Conservation (phyloP, 2,797 vertebrate genomes). For the Myiotriccus ornatus region DNA sequence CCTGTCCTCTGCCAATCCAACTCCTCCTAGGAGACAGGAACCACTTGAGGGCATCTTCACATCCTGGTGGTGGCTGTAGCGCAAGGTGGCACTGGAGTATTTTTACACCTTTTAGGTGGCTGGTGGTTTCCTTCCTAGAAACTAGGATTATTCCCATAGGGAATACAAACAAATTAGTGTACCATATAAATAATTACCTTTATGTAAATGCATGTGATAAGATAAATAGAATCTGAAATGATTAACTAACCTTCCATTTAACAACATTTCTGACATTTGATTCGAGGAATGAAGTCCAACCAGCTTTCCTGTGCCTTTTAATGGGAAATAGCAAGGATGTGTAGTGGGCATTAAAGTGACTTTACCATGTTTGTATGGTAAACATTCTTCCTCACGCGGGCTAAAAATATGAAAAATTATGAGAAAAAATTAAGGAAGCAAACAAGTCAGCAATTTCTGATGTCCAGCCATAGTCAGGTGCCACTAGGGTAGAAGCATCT, state of each 20-base stretch:
- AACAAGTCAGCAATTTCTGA: not conserved
- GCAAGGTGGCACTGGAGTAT: conserved; percentile 56
- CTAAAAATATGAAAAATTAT: conserved; percentile 21
- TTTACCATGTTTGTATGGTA: conserved; percentile 5
- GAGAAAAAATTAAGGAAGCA: not conserved
- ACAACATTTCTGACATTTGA: conserved; percentile 57
- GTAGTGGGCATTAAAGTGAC: conserved; percentile 20
- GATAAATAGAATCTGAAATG: conserved; percentile 60
- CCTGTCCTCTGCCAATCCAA: not conserved
- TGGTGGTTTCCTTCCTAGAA: not conserved
- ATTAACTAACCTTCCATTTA: conserved; percentile 70
- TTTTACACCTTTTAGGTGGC: not conserved
- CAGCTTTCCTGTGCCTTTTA: conserved; percentile 35
- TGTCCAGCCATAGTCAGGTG: not conserved
- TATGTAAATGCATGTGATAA: conserved; percentile 67
- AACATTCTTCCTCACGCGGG: not conserved
- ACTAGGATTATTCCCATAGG: conserved; percentile 33
- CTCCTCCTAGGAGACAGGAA: not conserved
- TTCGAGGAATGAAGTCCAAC: conserved; percentile 53
- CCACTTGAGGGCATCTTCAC: not conserved
- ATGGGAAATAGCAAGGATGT: conserved; percentile 10
- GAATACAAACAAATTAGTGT: conserved; percentile 59
- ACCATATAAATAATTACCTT: conserved; percentile 64
- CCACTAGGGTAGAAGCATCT: not conserved
- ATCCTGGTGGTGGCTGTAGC: not conserved